phyloP scores from a whole-genome alignment of 2,888 invertebrate species.

The Graphium colonna region DNA sequence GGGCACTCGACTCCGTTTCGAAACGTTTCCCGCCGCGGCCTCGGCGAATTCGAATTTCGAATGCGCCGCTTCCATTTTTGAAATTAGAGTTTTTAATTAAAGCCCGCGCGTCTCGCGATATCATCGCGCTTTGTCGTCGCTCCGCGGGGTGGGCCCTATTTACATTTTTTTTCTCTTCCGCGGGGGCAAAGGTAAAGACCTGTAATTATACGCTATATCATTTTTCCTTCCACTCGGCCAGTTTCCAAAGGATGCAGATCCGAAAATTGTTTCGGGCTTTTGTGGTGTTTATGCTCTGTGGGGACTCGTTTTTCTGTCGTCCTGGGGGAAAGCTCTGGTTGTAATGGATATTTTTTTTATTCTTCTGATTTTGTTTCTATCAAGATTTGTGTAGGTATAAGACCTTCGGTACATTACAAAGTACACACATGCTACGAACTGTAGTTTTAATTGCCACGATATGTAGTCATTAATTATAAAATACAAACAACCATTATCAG shows the following conservation, averaged over 20 bases:
- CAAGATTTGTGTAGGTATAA: too few relatives aligned
- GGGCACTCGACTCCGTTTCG: slow-evolving; percentile 6
- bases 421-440: too few relatives aligned
- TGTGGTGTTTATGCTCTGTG: slow-evolving; percentile 27
- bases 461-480: too few relatives aligned
- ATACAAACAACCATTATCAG: too few relatives aligned
- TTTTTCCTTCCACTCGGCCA: slow-evolving; percentile 18
- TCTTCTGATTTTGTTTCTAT: too few relatives aligned
- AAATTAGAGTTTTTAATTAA: slow-evolving; percentile 49
- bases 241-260: slow-evolving; percentile 24
- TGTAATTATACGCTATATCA: slow-evolving; percentile 32
- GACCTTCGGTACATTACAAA: too few relatives aligned
- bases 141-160: slow-evolving; percentile 30
- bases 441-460: too few relatives aligned
- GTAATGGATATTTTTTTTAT: slow-evolving; percentile 22
- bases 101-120: slow-evolving; percentile 37
- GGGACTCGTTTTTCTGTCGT: slow-evolving; percentile 5
- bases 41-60: slow-evolving; percentile 31
- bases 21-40: slow-evolving; percentile 12
- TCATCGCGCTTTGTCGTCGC: slow-evolving; percentile 39
- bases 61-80: slow-evolving; percentile 31
- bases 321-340: slow-evolving; percentile 14
- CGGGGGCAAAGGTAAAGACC: slow-evolving; percentile 28
- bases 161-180: slow-evolving; percentile 29
- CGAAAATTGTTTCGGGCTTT: slow-evolving; percentile 32